Percentiles rank a stretch among this genome's conserved stretches.
Conservation (phyloP, 2,888 invertebrate species). For the Pollenia amentaria region DNA sequence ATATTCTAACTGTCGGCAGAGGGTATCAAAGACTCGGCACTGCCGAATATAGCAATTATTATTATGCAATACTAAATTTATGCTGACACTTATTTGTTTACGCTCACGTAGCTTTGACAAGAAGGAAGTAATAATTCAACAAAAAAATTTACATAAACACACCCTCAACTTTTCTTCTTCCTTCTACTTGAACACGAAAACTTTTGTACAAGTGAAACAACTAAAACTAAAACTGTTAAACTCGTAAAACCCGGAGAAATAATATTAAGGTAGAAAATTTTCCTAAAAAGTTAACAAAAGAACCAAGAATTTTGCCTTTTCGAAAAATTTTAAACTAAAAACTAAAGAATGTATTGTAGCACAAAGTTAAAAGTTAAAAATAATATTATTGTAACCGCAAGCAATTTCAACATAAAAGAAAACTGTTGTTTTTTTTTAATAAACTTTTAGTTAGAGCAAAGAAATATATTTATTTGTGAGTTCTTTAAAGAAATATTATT, state of each 20-base stretch:
- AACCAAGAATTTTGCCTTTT: conserved; percentile 27
- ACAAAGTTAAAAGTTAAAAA: conserved; percentile 33
- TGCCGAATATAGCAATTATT: neutral
- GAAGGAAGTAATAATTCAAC: conserved; percentile 67
- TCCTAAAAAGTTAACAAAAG: conserved; percentile 38
- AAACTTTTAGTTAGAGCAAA: neutral
- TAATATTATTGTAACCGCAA: conserved; percentile 26
- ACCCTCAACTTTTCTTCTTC: no score
- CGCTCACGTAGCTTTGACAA: conserved; percentile 68
- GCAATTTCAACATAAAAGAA: conserved; percentile 13
- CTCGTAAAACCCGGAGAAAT: conserved; percentile 25
- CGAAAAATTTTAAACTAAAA: conserved; percentile 20
- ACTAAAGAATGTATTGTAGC: conserved; percentile 24
- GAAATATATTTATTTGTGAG: no score
- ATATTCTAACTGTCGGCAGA: conserved; percentile 8
- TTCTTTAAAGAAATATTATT: no score
- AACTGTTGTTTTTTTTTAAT: conserved; percentile 4
- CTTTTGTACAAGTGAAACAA: neutral
- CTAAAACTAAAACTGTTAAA: conserved; percentile 9
- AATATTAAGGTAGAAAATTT: conserved; percentile 31
- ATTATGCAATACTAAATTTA: conserved; percentile 47
- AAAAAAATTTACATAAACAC: conserved; percentile 48
- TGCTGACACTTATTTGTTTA: conserved; percentile 67
- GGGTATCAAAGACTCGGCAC: neutral
- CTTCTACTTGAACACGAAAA: no score